Conservation (phyloP, 2,797 vertebrate genomes). For the Aldrovandia affinis region DNA sequence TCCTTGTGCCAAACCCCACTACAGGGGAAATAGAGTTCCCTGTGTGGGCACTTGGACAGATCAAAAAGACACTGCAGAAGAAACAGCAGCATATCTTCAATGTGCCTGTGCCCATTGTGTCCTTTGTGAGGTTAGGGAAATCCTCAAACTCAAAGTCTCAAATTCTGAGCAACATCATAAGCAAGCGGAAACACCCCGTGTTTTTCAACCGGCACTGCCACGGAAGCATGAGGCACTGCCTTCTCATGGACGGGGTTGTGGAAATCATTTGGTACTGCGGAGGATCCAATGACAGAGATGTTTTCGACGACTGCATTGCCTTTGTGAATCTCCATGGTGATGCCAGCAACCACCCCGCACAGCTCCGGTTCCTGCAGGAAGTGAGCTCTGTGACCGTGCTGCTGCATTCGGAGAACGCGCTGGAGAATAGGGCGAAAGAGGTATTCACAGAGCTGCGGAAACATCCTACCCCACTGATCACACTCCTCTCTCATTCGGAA, state of each 20-base stretch:
- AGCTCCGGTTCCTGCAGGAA: slow-evolving; percentile 52
- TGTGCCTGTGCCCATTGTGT: slow-evolving; percentile 45
- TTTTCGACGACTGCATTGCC: slow-evolving; percentile 52
- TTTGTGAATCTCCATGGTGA: slow-evolving; percentile 62
- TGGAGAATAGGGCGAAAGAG: slow-evolving; percentile 36
- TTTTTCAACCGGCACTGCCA: slow-evolving; percentile 57
- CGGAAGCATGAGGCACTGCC: slow-evolving; percentile 45
- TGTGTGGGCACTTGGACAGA: slow-evolving; percentile 45
- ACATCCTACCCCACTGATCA: slow-evolving; percentile 51
- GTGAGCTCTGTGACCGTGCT: slow-evolving; percentile 52
- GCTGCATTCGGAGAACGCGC: slow-evolving; percentile 36
- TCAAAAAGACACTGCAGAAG: slow-evolving; percentile 23
- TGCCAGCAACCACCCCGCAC: slow-evolving; percentile 56
- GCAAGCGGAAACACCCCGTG: slow-evolving; percentile 51
- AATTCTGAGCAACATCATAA: slow-evolving; percentile 59
- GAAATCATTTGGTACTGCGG: slow-evolving; percentile 60
- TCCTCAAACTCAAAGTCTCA: slow-evolving; percentile 61
- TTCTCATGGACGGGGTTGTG: slow-evolving; percentile 55
- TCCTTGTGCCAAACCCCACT: slow-evolving; percentile 58
- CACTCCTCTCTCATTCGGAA: slow-evolving; percentile 43
- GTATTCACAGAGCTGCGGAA: slow-evolving; percentile 22
- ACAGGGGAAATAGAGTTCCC: slow-evolving; percentile 50
- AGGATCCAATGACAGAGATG: slow-evolving; percentile 27
- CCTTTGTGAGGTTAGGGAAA: slow-evolving; percentile 58
- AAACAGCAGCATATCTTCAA: background rate